A percentile compares a stretch with the other conserved stretches of the same genome.
These are phyloP conservation scores for Cataglyphis altisquamis DNA, from an alignment of 2,888 invertebrate species.

Conservation along the genomic window DNA sequence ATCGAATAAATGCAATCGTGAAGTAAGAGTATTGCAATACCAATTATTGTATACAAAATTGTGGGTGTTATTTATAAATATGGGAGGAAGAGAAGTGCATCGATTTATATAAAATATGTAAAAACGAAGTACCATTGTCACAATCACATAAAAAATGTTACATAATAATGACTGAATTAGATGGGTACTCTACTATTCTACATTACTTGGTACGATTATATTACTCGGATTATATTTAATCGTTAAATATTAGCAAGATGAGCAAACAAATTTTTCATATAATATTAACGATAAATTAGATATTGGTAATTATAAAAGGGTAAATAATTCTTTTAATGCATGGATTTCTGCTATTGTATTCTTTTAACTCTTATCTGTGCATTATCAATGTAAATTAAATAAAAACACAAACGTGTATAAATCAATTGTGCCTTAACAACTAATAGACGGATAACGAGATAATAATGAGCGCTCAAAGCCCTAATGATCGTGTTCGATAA, in stretches of 20 bases:
- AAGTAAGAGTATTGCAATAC: not conserved
- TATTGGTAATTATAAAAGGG: not conserved
- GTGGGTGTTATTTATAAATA: not conserved
- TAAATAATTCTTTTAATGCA: not conserved
- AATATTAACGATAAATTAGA: not conserved
- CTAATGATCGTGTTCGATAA: slow-evolving; percentile 29
- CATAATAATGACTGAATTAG: slow-evolving; percentile 19
- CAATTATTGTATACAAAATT: not conserved
- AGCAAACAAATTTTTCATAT: not conserved
- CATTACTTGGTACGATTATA: not conserved
- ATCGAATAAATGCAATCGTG: not conserved
- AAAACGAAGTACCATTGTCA: not conserved
- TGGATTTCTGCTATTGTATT: not conserved
- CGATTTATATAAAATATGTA: not conserved
- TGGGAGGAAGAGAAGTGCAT: not conserved
- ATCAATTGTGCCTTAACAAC: not conserved
- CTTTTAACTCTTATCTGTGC: not conserved
- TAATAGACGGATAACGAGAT: slow-evolving; percentile 27
- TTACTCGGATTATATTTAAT: slow-evolving; percentile 4
- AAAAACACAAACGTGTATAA: slow-evolving; percentile 21
- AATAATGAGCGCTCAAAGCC: not conserved
- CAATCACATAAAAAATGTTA: not conserved
- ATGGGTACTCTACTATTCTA: not conserved
- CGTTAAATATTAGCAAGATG: not conserved
- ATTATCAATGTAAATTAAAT: slow-evolving; percentile 9